Evolutionary conservation across 1,140 invertebrate genomes (phyloP), one percentile per base, ranked within the genome.

Genomic region (Scaptodrosophila lebanonensis): DNA sequence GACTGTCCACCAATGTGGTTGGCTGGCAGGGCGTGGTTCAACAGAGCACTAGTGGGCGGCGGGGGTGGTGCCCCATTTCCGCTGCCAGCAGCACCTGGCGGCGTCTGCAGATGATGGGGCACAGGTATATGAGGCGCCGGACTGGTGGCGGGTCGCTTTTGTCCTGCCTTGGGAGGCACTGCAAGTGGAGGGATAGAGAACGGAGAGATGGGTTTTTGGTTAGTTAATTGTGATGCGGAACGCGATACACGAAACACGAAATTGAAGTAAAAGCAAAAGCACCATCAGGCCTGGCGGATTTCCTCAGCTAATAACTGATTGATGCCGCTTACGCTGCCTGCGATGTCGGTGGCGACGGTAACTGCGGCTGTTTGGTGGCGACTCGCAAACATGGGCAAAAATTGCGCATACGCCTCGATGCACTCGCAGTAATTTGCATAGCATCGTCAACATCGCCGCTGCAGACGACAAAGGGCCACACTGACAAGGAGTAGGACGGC

Each of bases 101-200:
- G 82, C 5, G 84, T 85, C 36, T 86, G 85, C 56, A 85, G 56
- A 38, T 86, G 85, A 39, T 84, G 85, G 25, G 85, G 85, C 47
- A 84, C 79, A 13, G 85, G 85, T 40, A 86, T 85, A 13, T 85
- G 73, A 2, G 85, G 83, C 7, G 84, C 85, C n/a, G 85, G 85
- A 54, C 85, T 87, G 29, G 85, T 84, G 9, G 77, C 83, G 16
- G 85, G 85, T 40, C 85, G 82, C 44, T 87, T 87, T 11, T 86
- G 85, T 27, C 83, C 85, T 49, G 76, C 66, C 64, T 86, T 86
- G 20, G 83, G 85, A 54, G 75, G 85, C 61, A 86, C 85, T 86
- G 47, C 1, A 86, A 60, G 2, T 11, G 6, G 2, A n/a, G 22
- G 3, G 53, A 36, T 1, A 29, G 30, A 39, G 60, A 44, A 43